A percentile compares a stretch with the other conserved stretches of the same genome.
These are phyloP conservation scores for Burhinus oedicnemus DNA, from an alignment of 2,113 vertebrate genomes.

Conservation along the genomic window DNA sequence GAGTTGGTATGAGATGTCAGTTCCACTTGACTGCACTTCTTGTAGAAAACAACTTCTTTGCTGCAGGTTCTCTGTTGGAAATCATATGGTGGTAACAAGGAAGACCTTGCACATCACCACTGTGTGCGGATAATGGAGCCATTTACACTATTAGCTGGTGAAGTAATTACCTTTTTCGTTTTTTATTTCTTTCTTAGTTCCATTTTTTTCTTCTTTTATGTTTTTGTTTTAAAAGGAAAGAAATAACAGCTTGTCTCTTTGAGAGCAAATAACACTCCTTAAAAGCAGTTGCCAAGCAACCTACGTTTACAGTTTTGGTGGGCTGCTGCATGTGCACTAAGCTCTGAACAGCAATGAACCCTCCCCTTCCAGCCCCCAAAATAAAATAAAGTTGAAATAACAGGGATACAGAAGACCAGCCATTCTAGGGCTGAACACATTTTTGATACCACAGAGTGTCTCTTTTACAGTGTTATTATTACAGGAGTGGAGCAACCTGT, in stretches of 20 bases:
- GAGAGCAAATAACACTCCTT: constrained; percentile 76
- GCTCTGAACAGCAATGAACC: constrained; percentile 56
- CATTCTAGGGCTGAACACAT: not conserved
- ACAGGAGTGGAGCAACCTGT: not conserved
- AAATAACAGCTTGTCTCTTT: constrained; percentile 73
- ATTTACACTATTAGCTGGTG: constrained; percentile 12
- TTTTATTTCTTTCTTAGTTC: not conserved
- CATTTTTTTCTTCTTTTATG: not conserved
- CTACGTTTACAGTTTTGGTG: constrained; percentile 72
- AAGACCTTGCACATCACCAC: not conserved
- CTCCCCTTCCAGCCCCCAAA: not conserved
- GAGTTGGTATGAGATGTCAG: not conserved
- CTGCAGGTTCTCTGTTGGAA: not conserved
- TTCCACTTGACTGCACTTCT: not conserved
- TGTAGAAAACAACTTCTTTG: not conserved
- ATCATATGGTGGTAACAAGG: not conserved
- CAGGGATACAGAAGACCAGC: not conserved
- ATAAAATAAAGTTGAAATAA: constrained; percentile 17
- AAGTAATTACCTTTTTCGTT: not conserved
- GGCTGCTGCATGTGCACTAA: constrained; percentile 63
- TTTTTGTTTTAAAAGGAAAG: constrained; percentile 76
- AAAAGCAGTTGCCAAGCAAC: constrained; percentile 81
- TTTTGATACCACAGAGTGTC: not conserved
- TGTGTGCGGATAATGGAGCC: not conserved
- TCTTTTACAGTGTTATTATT: not conserved